phyloP scores from a whole-genome alignment of 2,888 invertebrate genomes.

The Aleiodes testaceus region DNA sequence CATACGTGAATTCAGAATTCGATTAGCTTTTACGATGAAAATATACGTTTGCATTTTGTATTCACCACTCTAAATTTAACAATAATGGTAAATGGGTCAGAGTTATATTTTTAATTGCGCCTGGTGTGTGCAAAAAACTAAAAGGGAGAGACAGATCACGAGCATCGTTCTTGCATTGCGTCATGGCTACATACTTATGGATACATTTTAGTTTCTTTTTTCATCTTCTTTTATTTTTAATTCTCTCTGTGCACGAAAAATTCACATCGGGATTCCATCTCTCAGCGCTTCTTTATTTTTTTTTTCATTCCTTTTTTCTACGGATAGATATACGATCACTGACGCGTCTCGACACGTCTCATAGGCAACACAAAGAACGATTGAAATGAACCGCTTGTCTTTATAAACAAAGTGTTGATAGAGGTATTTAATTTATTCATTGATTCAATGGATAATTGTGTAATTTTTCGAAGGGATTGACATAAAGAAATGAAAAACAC shows the following conservation, averaged over 20 bases:
- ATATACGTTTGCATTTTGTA: conserved; percentile 54
- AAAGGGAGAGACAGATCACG: conserved; percentile 22
- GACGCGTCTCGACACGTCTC: conserved; percentile 26
- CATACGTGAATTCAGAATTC: conserved; percentile 12
- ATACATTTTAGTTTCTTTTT: not conserved
- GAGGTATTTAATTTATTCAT: conserved; percentile 34
- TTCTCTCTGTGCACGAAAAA: conserved; percentile 17
- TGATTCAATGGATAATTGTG: conserved; percentile 18
- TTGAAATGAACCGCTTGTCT: conserved; percentile 43
- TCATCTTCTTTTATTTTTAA: conserved; percentile 21
- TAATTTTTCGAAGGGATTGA: too few relatives aligned
- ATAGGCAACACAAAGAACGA: conserved; percentile 36
- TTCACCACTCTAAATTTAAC: conserved; percentile 51
- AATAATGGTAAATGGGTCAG: conserved; percentile 63
- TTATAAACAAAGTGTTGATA: conserved; percentile 41
- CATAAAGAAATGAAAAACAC: conserved; percentile 8
- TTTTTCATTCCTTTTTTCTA: not conserved
- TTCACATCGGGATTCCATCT: conserved; percentile 27
- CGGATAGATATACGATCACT: conserved; percentile 28
- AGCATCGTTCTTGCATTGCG: conserved; percentile 32
- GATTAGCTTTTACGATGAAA: not conserved
- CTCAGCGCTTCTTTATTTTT: conserved; percentile 1
- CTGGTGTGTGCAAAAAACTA: conserved; percentile 13
- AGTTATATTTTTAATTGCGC: conserved; percentile 68
- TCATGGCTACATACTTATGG: conserved; percentile 30